These are phyloP conservation scores for Trachelus troglodyta DNA, from an alignment of 2,888 invertebrate genomes.

Conservation along the genomic window DNA sequence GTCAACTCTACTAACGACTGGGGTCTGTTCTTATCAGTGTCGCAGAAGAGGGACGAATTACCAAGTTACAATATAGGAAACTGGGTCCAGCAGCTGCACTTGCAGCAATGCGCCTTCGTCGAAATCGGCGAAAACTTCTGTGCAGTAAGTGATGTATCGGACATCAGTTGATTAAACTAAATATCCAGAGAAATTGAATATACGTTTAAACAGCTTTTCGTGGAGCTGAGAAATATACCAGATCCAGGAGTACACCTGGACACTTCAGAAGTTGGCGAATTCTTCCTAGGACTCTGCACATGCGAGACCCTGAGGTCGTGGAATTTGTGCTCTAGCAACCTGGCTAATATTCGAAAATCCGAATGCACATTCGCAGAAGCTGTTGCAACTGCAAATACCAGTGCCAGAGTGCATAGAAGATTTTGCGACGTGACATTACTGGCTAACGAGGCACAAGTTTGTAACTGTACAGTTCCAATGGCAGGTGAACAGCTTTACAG, in stretches of 20 bases:
- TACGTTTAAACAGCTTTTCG: slow-evolving; percentile 33
- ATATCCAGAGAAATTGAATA: slow-evolving; percentile 12
- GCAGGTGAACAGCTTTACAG: slow-evolving; percentile 54
- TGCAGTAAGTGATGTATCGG: slow-evolving; percentile 54
- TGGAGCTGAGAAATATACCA: slow-evolving; percentile 39
- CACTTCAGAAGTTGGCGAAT: slow-evolving; percentile 46
- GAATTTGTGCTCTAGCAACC: slow-evolving; percentile 61
- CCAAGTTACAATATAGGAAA: slow-evolving; percentile 58
- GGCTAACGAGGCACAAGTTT: slow-evolving; percentile 40
- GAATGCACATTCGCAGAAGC: slow-evolving; percentile 60
- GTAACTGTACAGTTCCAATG: slow-evolving; percentile 52
- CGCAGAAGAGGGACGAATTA: slow-evolving; percentile 25
- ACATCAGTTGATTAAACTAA: background rate
- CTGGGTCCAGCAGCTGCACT: slow-evolving; percentile 62
- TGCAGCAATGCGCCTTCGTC: slow-evolving; percentile 66
- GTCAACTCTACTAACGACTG: slow-evolving; percentile 11
- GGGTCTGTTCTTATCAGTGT: slow-evolving; percentile 25
- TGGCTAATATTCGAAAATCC: slow-evolving; percentile 48
- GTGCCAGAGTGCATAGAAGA: slow-evolving; percentile 63
- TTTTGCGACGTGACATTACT: slow-evolving; percentile 65
- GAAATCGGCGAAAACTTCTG: slow-evolving; percentile 67
- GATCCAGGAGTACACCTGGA: slow-evolving; percentile 11
- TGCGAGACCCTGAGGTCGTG: slow-evolving; percentile 61
- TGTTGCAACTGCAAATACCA: slow-evolving; percentile 42
- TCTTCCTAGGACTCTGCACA: slow-evolving; percentile 66